A percentile compares a stretch with the other conserved stretches of the same genome.
Evolutionary conservation across 2,113 vertebrate genomes (phyloP).

Genomic region (Rallus limicola): DNA sequence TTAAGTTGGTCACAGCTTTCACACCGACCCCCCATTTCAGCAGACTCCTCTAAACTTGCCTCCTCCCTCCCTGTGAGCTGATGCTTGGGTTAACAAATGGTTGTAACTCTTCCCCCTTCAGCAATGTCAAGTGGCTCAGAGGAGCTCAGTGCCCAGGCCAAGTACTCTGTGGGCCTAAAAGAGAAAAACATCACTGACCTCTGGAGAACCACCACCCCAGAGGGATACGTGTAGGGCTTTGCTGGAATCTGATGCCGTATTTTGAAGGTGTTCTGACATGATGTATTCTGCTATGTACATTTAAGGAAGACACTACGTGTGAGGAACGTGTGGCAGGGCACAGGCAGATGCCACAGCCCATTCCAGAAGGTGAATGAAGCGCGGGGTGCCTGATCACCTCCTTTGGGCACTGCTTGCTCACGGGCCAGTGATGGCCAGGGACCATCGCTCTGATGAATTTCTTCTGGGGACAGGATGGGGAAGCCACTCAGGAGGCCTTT

Average conservation of each 20-base stretch:
- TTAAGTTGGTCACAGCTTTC: not conserved
- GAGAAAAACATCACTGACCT: not conserved
- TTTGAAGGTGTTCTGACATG: not conserved
- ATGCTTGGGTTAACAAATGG: not conserved
- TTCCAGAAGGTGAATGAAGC: not conserved
- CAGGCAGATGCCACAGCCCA: not conserved
- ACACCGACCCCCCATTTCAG: not conserved
- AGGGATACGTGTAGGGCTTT: not conserved
- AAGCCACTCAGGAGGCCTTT: not conserved
- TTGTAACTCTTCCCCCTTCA: not conserved
- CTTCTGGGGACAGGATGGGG: not conserved
- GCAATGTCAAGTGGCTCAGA: not conserved
- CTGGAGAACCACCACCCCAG: not conserved
- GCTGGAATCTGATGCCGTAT: not conserved
- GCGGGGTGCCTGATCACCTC: rapidly evolving
- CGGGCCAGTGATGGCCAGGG: rapidly evolving
- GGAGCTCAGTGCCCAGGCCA: rapidly evolving
- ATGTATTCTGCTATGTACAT: not conserved
- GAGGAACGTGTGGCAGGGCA: not conserved
- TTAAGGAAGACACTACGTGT: not conserved
- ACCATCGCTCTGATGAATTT: not conserved
- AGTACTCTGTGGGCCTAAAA: rapidly evolving
- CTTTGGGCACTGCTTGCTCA: not conserved
- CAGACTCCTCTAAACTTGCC: not conserved
- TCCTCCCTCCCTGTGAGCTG: not conserved